Percentiles rank a stretch among this genome's conserved stretches.
phyloP scores from a whole-genome alignment of 2,888 invertebrate species.

The Limenitis camilla region DNA sequence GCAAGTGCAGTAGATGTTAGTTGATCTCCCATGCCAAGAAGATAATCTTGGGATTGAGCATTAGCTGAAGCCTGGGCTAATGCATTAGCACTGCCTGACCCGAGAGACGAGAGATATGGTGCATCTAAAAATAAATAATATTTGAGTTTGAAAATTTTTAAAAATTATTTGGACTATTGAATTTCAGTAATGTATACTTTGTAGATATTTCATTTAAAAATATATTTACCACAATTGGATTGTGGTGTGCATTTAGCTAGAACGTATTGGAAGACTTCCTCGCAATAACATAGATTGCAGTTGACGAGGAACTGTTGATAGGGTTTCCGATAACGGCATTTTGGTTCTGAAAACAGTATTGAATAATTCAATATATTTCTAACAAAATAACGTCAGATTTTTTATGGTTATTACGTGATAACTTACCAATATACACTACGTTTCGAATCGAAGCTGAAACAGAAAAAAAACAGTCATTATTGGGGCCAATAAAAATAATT shows the following conservation, averaged over 20 bases:
- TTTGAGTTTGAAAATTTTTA: background rate
- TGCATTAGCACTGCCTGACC: background rate
- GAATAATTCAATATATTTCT: background rate
- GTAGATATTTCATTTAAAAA: background rate
- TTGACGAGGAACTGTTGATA: constrained; percentile 24
- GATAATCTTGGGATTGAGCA: constrained; percentile 1
- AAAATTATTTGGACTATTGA: background rate
- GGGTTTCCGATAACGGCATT: constrained; percentile 28
- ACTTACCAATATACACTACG: constrained; percentile 30
- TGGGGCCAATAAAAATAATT: constrained; percentile 16
- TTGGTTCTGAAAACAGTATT: constrained; percentile 26
- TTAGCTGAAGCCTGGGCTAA: constrained; percentile 6
- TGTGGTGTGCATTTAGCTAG: constrained; percentile 28
- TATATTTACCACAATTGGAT: constrained; percentile 25
- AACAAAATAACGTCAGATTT: background rate
- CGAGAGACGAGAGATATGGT: background rate
- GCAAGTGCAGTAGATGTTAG: constrained; percentile 4
- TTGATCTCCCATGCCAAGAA: constrained; percentile 1
- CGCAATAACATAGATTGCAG: constrained; percentile 31
- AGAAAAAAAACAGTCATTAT: constrained; percentile 15
- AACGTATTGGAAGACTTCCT: constrained; percentile 30
- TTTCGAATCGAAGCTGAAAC: constrained; percentile 16
- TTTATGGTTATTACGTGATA: background rate
- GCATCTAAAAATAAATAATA: background rate
- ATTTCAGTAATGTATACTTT: background rate